phyloP scores from a whole-genome alignment of 2,888 invertebrate genomes.

The Endomychus coccineus region DNA sequence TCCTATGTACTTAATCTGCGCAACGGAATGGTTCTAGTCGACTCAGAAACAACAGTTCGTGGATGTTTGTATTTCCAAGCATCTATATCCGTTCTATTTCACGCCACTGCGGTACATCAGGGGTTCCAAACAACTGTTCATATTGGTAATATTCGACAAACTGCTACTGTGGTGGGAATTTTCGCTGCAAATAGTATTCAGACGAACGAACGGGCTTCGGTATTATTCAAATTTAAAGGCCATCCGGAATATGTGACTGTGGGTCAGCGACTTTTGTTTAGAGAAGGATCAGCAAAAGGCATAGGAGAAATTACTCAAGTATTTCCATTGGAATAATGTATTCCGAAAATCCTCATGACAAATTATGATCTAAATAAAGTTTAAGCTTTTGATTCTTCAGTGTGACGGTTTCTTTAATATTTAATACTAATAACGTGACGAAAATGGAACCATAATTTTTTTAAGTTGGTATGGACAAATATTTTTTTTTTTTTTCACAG shows the following conservation, averaged over 20 bases:
- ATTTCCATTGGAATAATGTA: no score
- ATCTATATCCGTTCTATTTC: constrained; percentile 80
- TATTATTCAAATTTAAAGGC: constrained; percentile 79
- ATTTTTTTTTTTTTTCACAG: no score
- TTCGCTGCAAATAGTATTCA: constrained; percentile 58
- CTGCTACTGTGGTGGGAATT: constrained; percentile 80
- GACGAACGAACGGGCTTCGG: constrained; percentile 80
- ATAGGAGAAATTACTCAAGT: constrained; percentile 83
- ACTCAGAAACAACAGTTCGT: constrained; percentile 45
- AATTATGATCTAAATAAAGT: no score
- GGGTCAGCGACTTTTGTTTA: constrained; percentile 72
- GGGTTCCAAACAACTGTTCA: constrained; percentile 91
- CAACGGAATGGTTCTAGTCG: constrained; percentile 80
- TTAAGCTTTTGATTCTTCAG: no score
- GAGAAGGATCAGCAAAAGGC: constrained; percentile 79
- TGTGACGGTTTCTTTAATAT: no score
- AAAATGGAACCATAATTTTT: no score
- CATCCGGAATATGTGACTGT: constrained; percentile 83
- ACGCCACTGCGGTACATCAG: constrained; percentile 72
- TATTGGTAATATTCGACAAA: constrained; percentile 92
- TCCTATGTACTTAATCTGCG: constrained; percentile 55
- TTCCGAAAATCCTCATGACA: no score
- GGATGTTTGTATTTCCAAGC: constrained; percentile 68
- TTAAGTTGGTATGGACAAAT: no score
- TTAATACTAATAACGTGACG: no score